A percentile compares a stretch with the other conserved stretches of the same genome.
Conservation (phyloP, 1,140 invertebrate genomes). For the Zophobas atratus region DNA sequence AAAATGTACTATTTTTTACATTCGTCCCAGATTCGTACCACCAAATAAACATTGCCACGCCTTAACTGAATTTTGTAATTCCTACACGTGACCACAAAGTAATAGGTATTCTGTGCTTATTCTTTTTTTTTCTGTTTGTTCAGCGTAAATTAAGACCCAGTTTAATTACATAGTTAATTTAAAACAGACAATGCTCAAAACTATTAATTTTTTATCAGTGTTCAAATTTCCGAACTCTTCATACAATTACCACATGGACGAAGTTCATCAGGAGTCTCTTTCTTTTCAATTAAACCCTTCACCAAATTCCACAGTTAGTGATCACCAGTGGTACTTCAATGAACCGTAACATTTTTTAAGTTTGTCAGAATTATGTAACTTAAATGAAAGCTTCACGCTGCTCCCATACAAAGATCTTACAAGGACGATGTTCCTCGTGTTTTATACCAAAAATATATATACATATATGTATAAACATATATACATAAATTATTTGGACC, state of each 20-base stretch:
- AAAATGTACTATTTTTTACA: background rate
- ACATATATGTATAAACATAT: too few relatives aligned
- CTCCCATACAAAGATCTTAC: constrained; percentile 20
- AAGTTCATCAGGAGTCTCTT: too few relatives aligned
- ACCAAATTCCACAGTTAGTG: constrained; percentile 9
- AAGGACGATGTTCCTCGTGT: constrained; percentile 7
- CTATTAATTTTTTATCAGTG: too few relatives aligned
- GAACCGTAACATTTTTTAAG: constrained; percentile 25
- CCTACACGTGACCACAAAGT: background rate
- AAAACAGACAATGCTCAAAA: too few relatives aligned
- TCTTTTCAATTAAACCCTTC: constrained; percentile 2
- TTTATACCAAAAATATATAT: too few relatives aligned
- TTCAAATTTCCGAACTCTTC: too few relatives aligned
- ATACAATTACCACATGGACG: too few relatives aligned
- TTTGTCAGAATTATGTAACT: constrained; percentile 26
- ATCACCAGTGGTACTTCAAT: constrained; percentile 19
- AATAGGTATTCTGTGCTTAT: background rate
- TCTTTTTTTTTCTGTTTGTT: too few relatives aligned
- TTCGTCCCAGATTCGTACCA: constrained; percentile 13
- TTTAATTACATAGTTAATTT: too few relatives aligned
- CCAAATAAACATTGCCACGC: background rate
- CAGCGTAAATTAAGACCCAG: too few relatives aligned
- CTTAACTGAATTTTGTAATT: constrained; percentile 16
- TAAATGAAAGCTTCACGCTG: constrained; percentile 25
- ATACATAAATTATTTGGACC: too few relatives aligned